Percentiles rank a stretch among this genome's conserved stretches.
Conservation (phyloP, 2,797 vertebrate genomes). For the Schizothorax lantsangensis region DNA sequence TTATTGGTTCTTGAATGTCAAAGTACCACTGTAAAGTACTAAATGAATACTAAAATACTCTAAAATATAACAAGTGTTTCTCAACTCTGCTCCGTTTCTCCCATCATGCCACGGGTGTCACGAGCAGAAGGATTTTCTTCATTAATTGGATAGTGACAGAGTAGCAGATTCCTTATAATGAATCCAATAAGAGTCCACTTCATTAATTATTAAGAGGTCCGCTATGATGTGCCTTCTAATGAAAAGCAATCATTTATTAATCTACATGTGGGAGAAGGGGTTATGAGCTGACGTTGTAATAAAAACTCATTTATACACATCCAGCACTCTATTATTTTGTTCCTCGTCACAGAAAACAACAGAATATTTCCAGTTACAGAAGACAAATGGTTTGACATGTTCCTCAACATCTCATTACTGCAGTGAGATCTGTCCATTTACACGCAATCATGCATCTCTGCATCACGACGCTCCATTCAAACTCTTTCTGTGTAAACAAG, state of each 20-base stretch:
- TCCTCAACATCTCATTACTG: background rate
- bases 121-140: background rate
- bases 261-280: background rate
- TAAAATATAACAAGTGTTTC: background rate
- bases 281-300: background rate
- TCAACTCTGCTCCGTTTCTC: background rate
- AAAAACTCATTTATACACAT: background rate
- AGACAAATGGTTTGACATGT: background rate
- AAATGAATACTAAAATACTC: background rate
- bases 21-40: background rate
- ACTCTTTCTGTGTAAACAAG: background rate
- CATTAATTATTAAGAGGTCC: slow-evolving; percentile 10
- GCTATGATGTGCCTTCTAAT: background rate
- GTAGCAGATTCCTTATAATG: background rate
- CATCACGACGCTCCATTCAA: background rate
- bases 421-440: background rate
- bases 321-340: background rate
- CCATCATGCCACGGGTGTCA: background rate
- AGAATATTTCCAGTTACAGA: background rate
- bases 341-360: background rate
- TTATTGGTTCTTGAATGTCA: background rate
- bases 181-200: slow-evolving; percentile 4
- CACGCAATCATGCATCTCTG: background rate
- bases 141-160: slow-evolving; percentile 6
- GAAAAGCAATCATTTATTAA: slow-evolving; percentile 1